Evolutionary conservation across 2,113 vertebrate species (phyloP).

Genomic region (Copsychus sechellarum): DNA sequence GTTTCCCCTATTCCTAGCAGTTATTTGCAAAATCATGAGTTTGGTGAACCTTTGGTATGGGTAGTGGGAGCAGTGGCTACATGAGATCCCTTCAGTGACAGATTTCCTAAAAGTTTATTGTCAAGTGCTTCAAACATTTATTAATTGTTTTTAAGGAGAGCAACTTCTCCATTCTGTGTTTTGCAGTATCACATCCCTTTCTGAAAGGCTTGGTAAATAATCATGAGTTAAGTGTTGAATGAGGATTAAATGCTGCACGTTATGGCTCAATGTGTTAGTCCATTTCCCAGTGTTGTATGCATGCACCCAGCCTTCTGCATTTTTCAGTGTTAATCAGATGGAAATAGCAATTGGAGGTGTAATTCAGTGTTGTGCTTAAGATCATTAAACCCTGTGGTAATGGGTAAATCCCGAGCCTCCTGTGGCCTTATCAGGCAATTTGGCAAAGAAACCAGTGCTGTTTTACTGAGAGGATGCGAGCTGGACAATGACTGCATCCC

Average conservation of each 20-base stretch:
- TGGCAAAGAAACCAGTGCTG: neutral
- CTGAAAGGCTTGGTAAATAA: neutral
- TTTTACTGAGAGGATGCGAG: neutral
- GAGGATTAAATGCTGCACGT: neutral
- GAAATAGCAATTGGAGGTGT: conserved; percentile 26
- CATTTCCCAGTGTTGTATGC: neutral
- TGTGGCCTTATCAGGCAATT: conserved; percentile 7
- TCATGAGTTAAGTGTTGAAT: neutral
- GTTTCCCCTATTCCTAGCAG: neutral
- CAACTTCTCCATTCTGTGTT: neutral
- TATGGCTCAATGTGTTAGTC: neutral
- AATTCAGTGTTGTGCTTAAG: conserved; percentile 40
- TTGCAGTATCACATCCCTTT: neutral
- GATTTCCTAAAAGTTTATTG: neutral
- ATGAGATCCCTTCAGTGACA: neutral
- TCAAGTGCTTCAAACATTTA: neutral
- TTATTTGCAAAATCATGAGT: neutral
- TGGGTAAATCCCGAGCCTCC: conserved; percentile 1
- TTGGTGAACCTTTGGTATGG: neutral
- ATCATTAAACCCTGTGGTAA: conserved; percentile 22
- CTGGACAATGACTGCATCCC: neutral
- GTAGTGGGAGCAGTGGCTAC: neutral
- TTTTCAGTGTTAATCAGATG: conserved; percentile 45
- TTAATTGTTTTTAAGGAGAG: neutral
- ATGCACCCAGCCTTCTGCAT: neutral